These are phyloP conservation scores for Rhagonycha lutea DNA, from an alignment of 2,888 invertebrate species.

Conservation along the genomic window DNA sequence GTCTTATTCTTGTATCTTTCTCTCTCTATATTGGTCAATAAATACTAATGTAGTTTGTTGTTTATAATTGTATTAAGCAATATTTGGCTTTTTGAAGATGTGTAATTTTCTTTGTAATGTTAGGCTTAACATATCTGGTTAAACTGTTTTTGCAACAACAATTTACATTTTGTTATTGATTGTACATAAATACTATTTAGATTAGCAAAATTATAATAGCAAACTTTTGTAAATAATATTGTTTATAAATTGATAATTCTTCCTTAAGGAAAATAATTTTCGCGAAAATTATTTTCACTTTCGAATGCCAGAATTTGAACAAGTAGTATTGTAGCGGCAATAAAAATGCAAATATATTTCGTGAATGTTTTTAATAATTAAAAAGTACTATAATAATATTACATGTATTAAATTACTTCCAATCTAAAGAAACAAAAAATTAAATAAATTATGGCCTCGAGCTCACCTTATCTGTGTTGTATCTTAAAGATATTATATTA, in stretches of 20 bases:
- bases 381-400: constrained; percentile 14
- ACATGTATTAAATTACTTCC: constrained; percentile 20
- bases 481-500: constrained; percentile 11
- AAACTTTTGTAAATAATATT: constrained; percentile 1
- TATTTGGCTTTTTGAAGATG: constrained; percentile 26
- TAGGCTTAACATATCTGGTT: constrained; percentile 21
- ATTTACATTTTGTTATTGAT: not conserved
- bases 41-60: constrained; percentile 30
- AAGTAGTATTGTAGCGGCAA: constrained; percentile 36
- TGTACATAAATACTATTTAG: not conserved
- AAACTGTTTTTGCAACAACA: constrained; percentile 16
- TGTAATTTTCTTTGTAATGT: constrained; percentile 7
- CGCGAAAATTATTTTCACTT: not conserved
- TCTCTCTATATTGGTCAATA: constrained; percentile 32
- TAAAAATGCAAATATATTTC: constrained; percentile 27
- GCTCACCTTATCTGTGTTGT: constrained; percentile 23
- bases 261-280: not conserved
- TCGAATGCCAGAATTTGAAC: constrained; percentile 22
- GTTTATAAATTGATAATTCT: not conserved
- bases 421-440: constrained; percentile 4
- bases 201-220: not conserved
- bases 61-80: constrained; percentile 30
- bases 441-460: constrained; percentile 12
- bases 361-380: constrained; percentile 23
- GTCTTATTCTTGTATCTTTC: constrained; percentile 13